phyloP scores from a whole-genome alignment of 2,888 invertebrate species.

The Sialis fuliginosa region DNA sequence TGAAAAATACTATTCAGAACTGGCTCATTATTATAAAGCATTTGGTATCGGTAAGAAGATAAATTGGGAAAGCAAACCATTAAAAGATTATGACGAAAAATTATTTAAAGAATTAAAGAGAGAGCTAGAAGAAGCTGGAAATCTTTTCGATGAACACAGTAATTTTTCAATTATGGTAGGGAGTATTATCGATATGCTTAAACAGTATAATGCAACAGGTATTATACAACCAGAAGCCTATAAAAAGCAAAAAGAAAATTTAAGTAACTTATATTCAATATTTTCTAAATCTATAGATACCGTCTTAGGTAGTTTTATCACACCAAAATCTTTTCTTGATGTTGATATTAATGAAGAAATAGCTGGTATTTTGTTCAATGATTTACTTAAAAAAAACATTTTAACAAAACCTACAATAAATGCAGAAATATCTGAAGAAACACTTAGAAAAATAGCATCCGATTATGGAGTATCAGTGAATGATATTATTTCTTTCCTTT shows the following conservation, averaged over 20 bases:
- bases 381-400: constrained; percentile 3
- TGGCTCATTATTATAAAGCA: constrained; percentile 16
- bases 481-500: background rate
- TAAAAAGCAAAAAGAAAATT: constrained; percentile 10
- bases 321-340: constrained; percentile 7
- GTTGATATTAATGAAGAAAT: constrained; percentile 5
- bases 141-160: constrained; percentile 8
- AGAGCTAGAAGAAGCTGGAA: constrained; percentile 9
- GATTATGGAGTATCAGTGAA: constrained; percentile 4
- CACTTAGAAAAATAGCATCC: constrained; percentile 2
- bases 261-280: constrained; percentile 8
- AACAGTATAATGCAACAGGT: constrained; percentile 8
- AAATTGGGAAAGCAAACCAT: too few relatives aligned
- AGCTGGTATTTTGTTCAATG: constrained; percentile 7
- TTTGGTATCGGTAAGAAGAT: constrained; percentile 8
- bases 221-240: constrained; percentile 12
- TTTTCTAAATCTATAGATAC: constrained; percentile 9
- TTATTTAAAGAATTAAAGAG: constrained; percentile 2
- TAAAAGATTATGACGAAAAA: background rate
- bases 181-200: constrained; percentile 9
- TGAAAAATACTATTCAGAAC: constrained; percentile 14
- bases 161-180: constrained; percentile 7
- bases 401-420: constrained; percentile 2
- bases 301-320: constrained; percentile 9
- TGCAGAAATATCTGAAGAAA: constrained; percentile 1